phyloP scores from a whole-genome alignment of 2,113 vertebrate genomes.

The Tychaedon coryphoeus region DNA sequence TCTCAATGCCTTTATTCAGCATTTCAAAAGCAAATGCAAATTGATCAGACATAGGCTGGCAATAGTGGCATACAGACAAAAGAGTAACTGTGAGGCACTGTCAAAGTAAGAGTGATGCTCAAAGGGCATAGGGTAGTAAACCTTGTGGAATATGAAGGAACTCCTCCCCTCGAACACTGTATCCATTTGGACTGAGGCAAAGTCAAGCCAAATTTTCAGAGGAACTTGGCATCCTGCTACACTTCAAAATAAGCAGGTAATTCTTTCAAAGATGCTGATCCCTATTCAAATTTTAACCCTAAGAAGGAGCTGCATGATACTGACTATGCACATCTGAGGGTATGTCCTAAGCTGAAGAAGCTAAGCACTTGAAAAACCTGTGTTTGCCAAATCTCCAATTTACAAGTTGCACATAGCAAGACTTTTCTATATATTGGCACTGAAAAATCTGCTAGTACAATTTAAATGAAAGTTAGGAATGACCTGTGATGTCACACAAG shows the following conservation, averaged over 20 bases:
- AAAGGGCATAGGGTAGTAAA: not conserved
- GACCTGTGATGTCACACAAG: not conserved
- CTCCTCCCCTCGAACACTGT: not conserved
- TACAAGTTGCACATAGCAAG: not conserved
- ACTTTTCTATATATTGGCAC: not conserved
- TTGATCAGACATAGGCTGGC: not conserved
- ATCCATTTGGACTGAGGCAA: not conserved
- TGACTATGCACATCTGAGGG: not conserved
- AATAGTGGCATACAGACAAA: not conserved
- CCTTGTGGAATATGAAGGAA: not conserved
- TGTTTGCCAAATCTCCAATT: not conserved
- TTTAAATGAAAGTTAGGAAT: not conserved
- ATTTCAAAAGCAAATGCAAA: not conserved
- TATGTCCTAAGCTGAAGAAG: not conserved
- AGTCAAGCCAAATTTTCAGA: not conserved
- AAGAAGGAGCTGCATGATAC: not conserved
- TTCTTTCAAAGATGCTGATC: not conserved
- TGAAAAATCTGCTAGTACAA: not conserved
- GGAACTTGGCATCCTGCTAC: not conserved
- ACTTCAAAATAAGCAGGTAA: not conserved
- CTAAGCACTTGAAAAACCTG: not conserved
- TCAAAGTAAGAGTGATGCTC: not conserved
- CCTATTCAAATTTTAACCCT: not conserved
- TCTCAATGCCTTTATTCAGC: not conserved
- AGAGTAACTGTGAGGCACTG: not conserved